Evolutionary conservation across 1,140 invertebrate genomes (phyloP).

Genomic region (Drosophila auraria): DNA sequence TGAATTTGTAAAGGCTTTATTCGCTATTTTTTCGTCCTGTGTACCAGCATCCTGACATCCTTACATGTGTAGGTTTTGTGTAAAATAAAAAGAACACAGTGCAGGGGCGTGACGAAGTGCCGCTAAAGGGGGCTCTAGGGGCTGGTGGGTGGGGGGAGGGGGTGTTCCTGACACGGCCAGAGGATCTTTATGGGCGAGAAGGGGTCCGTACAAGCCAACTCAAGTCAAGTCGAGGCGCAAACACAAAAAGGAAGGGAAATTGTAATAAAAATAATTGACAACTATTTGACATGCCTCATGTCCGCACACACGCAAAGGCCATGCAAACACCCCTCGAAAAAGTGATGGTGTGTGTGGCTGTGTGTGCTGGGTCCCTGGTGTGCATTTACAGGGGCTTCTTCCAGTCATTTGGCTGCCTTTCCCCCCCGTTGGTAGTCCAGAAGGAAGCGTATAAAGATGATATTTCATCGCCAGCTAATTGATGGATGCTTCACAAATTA

Average conservation of each 20-base stretch:
- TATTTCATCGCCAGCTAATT: slow-evolving; percentile 36
- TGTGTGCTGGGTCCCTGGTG: slow-evolving; percentile 56
- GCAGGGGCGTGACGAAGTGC: slow-evolving; percentile 44
- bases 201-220: slow-evolving; percentile 14
- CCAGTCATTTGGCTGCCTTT: slow-evolving; percentile 46
- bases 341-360: not conserved
- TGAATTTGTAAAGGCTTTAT: not conserved
- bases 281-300: slow-evolving; percentile 84
- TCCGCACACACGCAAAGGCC: slow-evolving; percentile 70
- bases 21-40: slow-evolving; percentile 4
- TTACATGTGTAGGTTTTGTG: slow-evolving; percentile 32
- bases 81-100: slow-evolving; percentile 38
- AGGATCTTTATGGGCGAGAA: too few relatives aligned
- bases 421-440: not conserved
- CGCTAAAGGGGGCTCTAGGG: slow-evolving; percentile 25
- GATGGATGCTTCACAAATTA: slow-evolving; percentile 39
- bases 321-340: slow-evolving; percentile 41
- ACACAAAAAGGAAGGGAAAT: slow-evolving; percentile 69
- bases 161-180: not conserved
- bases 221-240: slow-evolving; percentile 41
- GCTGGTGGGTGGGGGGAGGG: too few relatives aligned
- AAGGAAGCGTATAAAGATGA: slow-evolving; percentile 10
- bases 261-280: slow-evolving; percentile 84
- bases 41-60: slow-evolving; percentile 19
- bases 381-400: slow-evolving; percentile 68